These are phyloP conservation scores for Hyposmocoma kahamanoa DNA, from an alignment of 1,140 invertebrate genomes.

Conservation along the genomic window DNA sequence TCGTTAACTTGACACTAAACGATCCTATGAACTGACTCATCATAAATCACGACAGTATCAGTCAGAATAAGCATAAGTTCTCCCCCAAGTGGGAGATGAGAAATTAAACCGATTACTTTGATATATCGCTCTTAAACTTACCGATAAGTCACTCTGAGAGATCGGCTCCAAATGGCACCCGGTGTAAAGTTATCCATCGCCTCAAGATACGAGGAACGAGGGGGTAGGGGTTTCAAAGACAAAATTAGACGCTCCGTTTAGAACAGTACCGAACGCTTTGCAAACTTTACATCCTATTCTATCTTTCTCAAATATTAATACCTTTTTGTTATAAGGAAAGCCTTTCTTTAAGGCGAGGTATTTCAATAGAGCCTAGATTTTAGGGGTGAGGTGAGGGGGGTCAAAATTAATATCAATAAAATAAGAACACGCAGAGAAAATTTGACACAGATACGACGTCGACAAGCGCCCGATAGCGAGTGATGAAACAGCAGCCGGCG, in stretches of 20 bases:
- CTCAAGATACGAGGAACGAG: slow-evolving; percentile 21
- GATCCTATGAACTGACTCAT: slow-evolving; percentile 11
- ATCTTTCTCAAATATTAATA: too few relatives aligned
- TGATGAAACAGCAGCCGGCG: too few relatives aligned
- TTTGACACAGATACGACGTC: too few relatives aligned
- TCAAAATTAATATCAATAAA: too few relatives aligned
- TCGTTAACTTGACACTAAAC: too few relatives aligned
- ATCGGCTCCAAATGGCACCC: slow-evolving; percentile 60
- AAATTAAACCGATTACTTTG: slow-evolving; percentile 71
- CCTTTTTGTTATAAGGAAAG: too few relatives aligned
- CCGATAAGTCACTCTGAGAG: slow-evolving; percentile 62
- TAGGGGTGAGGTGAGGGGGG: too few relatives aligned
- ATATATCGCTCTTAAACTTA: slow-evolving; percentile 66
- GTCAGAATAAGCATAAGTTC: slow-evolving; percentile 54
- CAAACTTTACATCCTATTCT: neutral
- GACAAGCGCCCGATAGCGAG: too few relatives aligned
- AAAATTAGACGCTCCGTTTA: slow-evolving; percentile 21
- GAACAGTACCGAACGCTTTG: neutral
- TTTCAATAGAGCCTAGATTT: too few relatives aligned
- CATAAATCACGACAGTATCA: slow-evolving; percentile 46
- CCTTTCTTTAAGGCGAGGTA: too few relatives aligned
- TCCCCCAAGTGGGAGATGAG: slow-evolving; percentile 58
- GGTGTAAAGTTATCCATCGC: slow-evolving; percentile 59
- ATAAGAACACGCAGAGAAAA: too few relatives aligned
- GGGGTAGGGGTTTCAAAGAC: slow-evolving; percentile 17